Conservation (phyloP, 2,113 vertebrate genomes). For the Gymnarchus niloticus region DNA sequence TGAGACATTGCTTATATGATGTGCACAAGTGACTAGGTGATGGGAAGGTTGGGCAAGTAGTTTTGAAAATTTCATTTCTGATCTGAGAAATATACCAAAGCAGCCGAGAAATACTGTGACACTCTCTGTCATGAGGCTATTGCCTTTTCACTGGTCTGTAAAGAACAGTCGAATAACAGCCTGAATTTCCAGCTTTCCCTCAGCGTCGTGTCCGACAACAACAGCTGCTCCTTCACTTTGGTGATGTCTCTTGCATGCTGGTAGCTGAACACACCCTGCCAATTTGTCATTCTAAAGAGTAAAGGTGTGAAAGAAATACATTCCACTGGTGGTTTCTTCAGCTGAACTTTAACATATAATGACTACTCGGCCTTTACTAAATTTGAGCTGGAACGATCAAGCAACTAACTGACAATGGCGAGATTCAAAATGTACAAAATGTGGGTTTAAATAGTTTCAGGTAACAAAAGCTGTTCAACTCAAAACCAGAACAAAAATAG, state of each 20-base stretch:
- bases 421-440: neutral
- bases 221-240: constrained; percentile 83
- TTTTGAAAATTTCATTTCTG: too few species aligned
- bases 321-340: neutral
- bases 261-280: constrained; percentile 81
- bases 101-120: too few species aligned
- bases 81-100: too few species aligned
- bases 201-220: constrained; percentile 61
- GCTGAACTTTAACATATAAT: neutral
- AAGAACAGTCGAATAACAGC: too few species aligned
- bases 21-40: too few species aligned
- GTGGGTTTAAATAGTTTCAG: neutral
- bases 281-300: constrained; percentile 65
- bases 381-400: neutral
- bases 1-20: too few species aligned
- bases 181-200: too few species aligned
- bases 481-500: neutral
- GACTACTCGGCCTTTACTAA: neutral
- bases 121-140: too few species aligned
- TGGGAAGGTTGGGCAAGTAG: too few species aligned
- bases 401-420: neutral
- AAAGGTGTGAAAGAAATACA: neutral
- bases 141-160: too few species aligned
- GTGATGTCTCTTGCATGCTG: constrained; percentile 81
- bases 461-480: neutral